Evolutionary conservation across 2,797 vertebrate genomes (phyloP).

Genomic region (Peromyscus eremicus): DNA sequence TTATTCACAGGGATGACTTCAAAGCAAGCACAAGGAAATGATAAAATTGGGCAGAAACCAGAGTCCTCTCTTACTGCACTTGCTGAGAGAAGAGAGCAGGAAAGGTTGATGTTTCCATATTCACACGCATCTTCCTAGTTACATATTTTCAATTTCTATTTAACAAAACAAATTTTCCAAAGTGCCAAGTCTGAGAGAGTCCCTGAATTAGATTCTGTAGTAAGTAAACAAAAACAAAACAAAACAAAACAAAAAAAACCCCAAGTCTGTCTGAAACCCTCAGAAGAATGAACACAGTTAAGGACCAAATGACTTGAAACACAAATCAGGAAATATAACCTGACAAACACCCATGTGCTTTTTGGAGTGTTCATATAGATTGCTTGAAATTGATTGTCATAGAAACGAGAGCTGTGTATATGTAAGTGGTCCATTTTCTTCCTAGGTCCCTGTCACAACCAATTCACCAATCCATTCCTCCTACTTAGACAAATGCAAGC

Average conservation of each 20-base stretch:
- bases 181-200: neutral
- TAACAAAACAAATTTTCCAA: slow-evolving; percentile 45
- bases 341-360: slow-evolving; percentile 58
- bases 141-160: slow-evolving; percentile 29
- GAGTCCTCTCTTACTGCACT: neutral
- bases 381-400: slow-evolving; percentile 64
- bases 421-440: slow-evolving; percentile 64
- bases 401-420: slow-evolving; percentile 54
- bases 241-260: no score
- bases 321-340: slow-evolving; percentile 70
- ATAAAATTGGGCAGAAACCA: neutral
- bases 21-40: slow-evolving; percentile 12
- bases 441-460: slow-evolving; percentile 69
- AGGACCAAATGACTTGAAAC: slow-evolving; percentile 48
- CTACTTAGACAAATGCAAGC: slow-evolving; percentile 55
- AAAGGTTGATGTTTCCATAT: neutral
- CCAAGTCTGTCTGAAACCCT: neutral
- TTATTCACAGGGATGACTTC: neutral
- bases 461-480: slow-evolving; percentile 70
- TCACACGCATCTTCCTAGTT: neutral
- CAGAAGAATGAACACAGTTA: slow-evolving; percentile 58
- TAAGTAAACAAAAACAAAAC: neutral
- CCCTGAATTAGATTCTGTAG: neutral
- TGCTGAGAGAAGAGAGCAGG: neutral
- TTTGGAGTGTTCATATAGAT: neutral